A percentile compares a stretch with the other conserved stretches of the same genome.
Evolutionary conservation across 1,140 invertebrate genomes (phyloP).

Genomic region (Rhopalosiphum padi): DNA sequence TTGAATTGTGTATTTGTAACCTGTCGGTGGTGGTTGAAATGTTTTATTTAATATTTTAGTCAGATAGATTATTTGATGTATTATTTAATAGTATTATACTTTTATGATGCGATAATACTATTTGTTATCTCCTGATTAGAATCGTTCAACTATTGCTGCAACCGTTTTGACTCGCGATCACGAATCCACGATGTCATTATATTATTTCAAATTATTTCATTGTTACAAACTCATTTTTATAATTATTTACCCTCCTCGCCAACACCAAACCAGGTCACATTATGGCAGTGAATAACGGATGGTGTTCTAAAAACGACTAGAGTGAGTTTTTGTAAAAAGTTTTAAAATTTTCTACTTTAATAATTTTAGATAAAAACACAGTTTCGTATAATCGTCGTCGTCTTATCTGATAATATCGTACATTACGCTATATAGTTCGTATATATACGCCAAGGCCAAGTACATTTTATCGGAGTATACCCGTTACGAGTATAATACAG

Average conservation of each 20-base stretch:
- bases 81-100: background rate
- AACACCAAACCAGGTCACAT: background rate
- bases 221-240: background rate
- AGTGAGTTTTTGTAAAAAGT: background rate
- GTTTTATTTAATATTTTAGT: background rate
- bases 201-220: background rate
- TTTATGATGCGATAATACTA: background rate
- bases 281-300: too few relatives aligned
- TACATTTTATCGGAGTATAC: background rate
- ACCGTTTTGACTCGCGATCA: background rate
- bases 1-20: background rate
- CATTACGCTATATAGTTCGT: background rate
- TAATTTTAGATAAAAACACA: slow-evolving; percentile 11
- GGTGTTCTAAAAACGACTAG: background rate
- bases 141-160: background rate
- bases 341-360: background rate
- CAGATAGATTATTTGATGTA: background rate
- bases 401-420: background rate
- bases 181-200: background rate
- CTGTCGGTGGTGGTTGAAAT: background rate
- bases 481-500: background rate
- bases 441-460: background rate
- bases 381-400: background rate
- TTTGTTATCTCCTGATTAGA: background rate
- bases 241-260: background rate